phyloP scores from a whole-genome alignment of 2,797 vertebrate species.

The Eulemur mongoz region DNA sequence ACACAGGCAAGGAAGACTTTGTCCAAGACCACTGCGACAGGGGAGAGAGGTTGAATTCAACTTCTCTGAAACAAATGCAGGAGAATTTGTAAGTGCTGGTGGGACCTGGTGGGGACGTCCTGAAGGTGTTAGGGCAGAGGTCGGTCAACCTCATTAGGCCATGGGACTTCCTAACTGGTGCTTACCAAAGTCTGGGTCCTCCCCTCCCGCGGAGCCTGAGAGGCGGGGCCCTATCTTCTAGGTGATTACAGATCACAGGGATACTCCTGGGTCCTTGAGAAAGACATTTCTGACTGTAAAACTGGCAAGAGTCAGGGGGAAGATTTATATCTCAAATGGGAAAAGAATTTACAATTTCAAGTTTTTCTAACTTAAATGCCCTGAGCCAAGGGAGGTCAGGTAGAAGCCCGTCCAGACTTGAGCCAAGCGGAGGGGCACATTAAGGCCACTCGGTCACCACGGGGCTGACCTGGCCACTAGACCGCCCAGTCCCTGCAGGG shows the following conservation, averaged over 20 bases:
- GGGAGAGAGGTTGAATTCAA: not conserved
- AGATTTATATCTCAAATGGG: too few relatives aligned
- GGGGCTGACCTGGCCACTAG: not conserved
- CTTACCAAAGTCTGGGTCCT: not conserved
- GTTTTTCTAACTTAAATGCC: not conserved
- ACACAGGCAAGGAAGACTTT: not conserved
- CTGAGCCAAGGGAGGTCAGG: not conserved
- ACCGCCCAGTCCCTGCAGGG: accelerated
- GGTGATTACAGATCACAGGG: not conserved
- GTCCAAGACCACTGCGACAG: accelerated
- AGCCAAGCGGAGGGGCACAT: not conserved
- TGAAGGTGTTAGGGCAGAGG: not conserved
- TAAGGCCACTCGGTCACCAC: not conserved
- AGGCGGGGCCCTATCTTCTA: too few relatives aligned
- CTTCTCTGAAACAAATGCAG: not conserved
- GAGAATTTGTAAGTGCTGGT: not conserved
- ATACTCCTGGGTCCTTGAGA: not conserved
- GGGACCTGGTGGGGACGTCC: not conserved
- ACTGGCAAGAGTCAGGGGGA: not conserved
- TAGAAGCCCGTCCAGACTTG: too few relatives aligned
- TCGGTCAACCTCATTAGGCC: not conserved
- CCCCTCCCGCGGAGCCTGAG: too few relatives aligned
- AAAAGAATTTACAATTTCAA: not conserved
- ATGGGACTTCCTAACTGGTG: too few relatives aligned
- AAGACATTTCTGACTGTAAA: not conserved